Evolutionary conservation across 2,888 invertebrate genomes (phyloP), one percentile per base, ranked within the genome.

Genomic region (Nowickia ferox): DNA sequence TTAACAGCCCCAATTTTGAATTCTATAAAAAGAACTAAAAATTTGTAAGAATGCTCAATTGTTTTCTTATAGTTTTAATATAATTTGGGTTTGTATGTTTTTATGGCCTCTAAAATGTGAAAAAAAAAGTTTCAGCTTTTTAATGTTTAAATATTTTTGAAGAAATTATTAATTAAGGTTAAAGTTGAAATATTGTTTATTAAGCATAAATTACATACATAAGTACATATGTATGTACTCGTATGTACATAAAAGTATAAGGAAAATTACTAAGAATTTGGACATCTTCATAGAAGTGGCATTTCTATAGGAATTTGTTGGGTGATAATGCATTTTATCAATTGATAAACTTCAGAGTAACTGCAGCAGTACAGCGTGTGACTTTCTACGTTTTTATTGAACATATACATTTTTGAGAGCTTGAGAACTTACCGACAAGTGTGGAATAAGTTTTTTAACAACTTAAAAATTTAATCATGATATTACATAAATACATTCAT

Each of bases 131-230:
- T 40, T 2, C 13, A 0, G 1, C 2, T 30, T 40, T 48, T 40
- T 63, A 38, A 51, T 17, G 11, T 17, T 1, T n/a, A 51, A 9
- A 63, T 61, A 63, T 75, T 74, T 63, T 66, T 17, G 9, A 48
- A 38, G 40, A 68, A 57, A 63, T 65, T 53, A 63, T 66, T n/a
- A 17, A 65, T 44, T 22, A 65, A 42, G 38, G 55, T 46, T 76
- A 55, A 66, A 76, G 46, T 22, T 65, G 30, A 53, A 53, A 55
- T 44, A 65, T 65, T 65, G 53, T 76, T 76, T 46, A 55, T 65
- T 65, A 57, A 74, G 48, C 38, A 48, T 59, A 61, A 74, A 65
- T 30, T 46, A 76, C 44, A 55, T 17, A 76, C 53, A n/a, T n/a
- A n/a, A n/a, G n/a, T 46, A 46, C 46, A 46, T 46, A 10, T 46